Evolutionary conservation across 2,113 vertebrate genomes (phyloP).

Genomic region (Melozone crissalis): DNA sequence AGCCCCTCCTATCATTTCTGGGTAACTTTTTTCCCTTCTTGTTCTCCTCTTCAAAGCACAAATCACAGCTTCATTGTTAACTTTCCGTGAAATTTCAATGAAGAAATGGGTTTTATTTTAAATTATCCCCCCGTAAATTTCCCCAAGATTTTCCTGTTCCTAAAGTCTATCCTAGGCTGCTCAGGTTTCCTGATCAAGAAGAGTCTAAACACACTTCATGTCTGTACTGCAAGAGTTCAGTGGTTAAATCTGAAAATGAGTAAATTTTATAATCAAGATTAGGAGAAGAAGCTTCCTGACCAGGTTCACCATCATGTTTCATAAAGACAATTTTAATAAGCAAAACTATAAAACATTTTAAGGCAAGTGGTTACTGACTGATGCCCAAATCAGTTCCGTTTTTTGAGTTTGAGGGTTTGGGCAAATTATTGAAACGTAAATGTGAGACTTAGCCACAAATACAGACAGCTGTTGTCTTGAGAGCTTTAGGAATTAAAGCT

Average conservation of each 20-base stretch:
- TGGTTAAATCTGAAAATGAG: not conserved
- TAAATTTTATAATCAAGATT: not conserved
- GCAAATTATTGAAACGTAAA: not conserved
- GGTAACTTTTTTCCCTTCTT: not conserved
- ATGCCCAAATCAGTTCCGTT: not conserved
- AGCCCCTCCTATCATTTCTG: not conserved
- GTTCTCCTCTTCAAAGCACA: not conserved
- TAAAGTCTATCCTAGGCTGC: not conserved
- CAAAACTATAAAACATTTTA: not conserved
- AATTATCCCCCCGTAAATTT: not conserved
- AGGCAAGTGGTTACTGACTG: not conserved
- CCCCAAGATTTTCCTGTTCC: not conserved
- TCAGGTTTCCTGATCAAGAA: not conserved
- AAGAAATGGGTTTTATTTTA: not conserved
- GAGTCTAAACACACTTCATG: not conserved
- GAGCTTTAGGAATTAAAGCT: slow-evolving; percentile 33
- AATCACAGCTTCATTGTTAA: not conserved
- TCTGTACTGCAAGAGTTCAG: not conserved
- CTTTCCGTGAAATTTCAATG: not conserved
- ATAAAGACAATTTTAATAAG: not conserved
- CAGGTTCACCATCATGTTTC: not conserved
- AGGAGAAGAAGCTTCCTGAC: not conserved
- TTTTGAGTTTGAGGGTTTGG: not conserved
- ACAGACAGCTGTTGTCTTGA: not conserved
- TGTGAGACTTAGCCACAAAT: not conserved